phyloP scores from a whole-genome alignment of 2,113 vertebrate genomes.

The Prunella fulvescens region DNA sequence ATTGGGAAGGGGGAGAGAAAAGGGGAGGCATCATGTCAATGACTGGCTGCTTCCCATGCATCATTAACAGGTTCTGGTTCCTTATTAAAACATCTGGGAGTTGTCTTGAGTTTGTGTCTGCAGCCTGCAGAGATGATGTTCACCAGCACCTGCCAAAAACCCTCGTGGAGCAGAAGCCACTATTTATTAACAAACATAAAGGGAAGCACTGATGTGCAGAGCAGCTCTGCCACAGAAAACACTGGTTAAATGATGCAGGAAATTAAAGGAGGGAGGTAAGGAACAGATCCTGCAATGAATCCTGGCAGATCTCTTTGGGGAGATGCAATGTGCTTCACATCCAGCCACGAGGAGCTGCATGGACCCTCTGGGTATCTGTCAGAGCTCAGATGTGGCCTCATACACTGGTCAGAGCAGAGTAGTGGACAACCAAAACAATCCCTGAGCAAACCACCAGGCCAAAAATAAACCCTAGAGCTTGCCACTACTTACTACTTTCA shows the following conservation, averaged over 20 bases:
- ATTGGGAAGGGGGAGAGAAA: background rate
- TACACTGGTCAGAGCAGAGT: background rate
- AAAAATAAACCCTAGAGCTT: background rate
- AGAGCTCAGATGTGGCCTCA: background rate
- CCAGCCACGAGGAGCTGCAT: background rate
- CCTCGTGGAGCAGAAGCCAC: background rate
- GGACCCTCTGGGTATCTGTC: background rate
- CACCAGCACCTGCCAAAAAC: background rate
- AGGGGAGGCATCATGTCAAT: background rate
- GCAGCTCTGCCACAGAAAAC: background rate
- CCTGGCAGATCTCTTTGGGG: background rate
- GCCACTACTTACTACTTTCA: background rate
- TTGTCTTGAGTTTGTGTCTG: background rate
- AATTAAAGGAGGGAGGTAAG: conserved; percentile 27
- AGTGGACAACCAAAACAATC: background rate
- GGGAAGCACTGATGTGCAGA: background rate
- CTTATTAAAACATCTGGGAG: background rate
- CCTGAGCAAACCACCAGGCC: background rate
- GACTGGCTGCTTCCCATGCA: background rate
- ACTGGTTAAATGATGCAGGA: conserved; percentile 13
- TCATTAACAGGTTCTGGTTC: background rate
- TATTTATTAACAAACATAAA: conserved; percentile 26
- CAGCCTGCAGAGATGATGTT: background rate
- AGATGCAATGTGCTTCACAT: background rate
- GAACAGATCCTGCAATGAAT: background rate